A percentile compares a stretch with the other conserved stretches of the same genome.
phyloP scores from a whole-genome alignment of 2,113 vertebrate species.

The Acanthochromis polyacanthus region DNA sequence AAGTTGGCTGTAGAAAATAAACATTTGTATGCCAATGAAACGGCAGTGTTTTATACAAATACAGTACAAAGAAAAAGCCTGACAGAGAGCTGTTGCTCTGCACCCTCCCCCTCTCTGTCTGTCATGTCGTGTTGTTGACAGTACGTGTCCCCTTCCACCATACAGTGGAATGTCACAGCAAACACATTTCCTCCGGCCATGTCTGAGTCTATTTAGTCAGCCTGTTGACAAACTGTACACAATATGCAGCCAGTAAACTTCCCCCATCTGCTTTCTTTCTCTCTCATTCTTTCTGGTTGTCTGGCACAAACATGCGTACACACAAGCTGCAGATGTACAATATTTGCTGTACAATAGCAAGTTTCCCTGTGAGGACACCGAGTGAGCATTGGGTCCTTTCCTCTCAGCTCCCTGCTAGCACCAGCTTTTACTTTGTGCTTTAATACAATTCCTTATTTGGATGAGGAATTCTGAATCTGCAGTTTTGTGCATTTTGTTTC shows the following conservation, averaged over 20 bases:
- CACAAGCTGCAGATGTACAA: slow-evolving; percentile 63
- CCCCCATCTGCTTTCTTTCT: slow-evolving; percentile 75
- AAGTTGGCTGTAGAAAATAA: not conserved
- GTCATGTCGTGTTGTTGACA: slow-evolving; percentile 65
- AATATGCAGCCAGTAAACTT: slow-evolving; percentile 75
- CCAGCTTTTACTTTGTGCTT: slow-evolving; percentile 18
- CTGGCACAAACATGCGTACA: slow-evolving; percentile 35
- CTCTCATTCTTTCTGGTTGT: slow-evolving; percentile 31
- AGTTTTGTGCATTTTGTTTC: slow-evolving; percentile 64
- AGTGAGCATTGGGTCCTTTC: slow-evolving; percentile 31
- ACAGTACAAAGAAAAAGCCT: slow-evolving; percentile 24
- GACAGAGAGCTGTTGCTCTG: slow-evolving; percentile 21
- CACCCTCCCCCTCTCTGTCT: slow-evolving; percentile 36
- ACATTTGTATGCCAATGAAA: slow-evolving; percentile 7
- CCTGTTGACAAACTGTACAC: slow-evolving; percentile 80
- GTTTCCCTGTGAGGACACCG: slow-evolving; percentile 43
- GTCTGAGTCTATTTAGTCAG: slow-evolving; percentile 80
- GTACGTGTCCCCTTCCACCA: slow-evolving; percentile 52
- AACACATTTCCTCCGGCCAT: slow-evolving; percentile 77
- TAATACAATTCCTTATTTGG: slow-evolving; percentile 64
- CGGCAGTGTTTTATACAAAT: not conserved
- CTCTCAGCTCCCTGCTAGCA: slow-evolving; percentile 22
- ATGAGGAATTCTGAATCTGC: slow-evolving; percentile 43
- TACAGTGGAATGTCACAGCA: slow-evolving; percentile 79
- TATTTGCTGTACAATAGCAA: slow-evolving; percentile 54